Evolutionary conservation across 2,888 invertebrate species (phyloP).

Genomic region (Exocentrus adspersus): DNA sequence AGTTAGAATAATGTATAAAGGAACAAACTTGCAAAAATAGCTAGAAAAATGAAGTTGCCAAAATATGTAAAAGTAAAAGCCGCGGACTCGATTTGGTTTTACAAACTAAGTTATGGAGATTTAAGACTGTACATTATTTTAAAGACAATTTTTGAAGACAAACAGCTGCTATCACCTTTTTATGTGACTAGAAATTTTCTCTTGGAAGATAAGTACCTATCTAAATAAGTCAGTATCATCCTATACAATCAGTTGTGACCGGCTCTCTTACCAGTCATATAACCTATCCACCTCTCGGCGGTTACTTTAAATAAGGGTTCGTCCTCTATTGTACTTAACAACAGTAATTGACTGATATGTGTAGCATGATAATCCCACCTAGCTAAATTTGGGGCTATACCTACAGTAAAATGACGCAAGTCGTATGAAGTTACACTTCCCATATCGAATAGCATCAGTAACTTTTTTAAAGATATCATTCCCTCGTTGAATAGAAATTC

Average conservation of each 20-base stretch:
- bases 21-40: too few species aligned
- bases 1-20: too few species aligned
- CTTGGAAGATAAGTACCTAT: neutral
- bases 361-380: slow-evolving; percentile 99
- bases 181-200: neutral
- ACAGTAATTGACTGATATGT: slow-evolving; percentile 94
- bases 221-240: slow-evolving; percentile 9
- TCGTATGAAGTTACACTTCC: slow-evolving; percentile 97
- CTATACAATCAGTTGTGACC: slow-evolving; percentile 81
- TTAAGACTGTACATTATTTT: too few species aligned
- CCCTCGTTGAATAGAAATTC: slow-evolving; percentile 84
- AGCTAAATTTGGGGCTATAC: slow-evolving; percentile 92
- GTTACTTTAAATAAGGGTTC: slow-evolving; percentile 84
- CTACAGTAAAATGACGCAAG: slow-evolving; percentile 90
- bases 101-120: too few species aligned
- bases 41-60: too few species aligned
- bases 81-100: too few species aligned
- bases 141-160: too few species aligned
- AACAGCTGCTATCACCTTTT: neutral
- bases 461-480: slow-evolving; percentile 84
- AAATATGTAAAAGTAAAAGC: too few species aligned
- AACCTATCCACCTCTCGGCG: slow-evolving; percentile 92
- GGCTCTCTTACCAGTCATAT: slow-evolving; percentile 94
- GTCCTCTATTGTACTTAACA: slow-evolving; percentile 85
- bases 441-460: slow-evolving; percentile 92